Evolutionary conservation across 2,888 invertebrate species (phyloP).

Genomic region (Pyrgus malvae): DNA sequence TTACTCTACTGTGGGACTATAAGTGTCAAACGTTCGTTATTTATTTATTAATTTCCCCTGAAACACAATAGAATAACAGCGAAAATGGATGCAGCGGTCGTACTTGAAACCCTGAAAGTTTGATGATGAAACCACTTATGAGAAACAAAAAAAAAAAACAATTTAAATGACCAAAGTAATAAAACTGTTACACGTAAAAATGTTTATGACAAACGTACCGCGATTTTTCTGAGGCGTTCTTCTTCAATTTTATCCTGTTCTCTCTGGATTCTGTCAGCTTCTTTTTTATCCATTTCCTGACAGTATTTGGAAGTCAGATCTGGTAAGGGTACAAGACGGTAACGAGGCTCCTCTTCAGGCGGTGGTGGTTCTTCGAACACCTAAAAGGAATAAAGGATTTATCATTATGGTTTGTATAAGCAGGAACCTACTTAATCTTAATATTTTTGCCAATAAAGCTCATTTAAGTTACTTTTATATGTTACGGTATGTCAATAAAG

Average conservation of each 20-base stretch:
- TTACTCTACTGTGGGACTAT: too few relatives aligned
- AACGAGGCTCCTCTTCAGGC: slow-evolving; percentile 59
- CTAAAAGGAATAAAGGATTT: neutral
- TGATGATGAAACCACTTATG: too few relatives aligned
- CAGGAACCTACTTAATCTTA: too few relatives aligned
- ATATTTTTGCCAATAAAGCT: too few relatives aligned
- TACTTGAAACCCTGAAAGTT: too few relatives aligned
- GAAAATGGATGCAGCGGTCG: too few relatives aligned
- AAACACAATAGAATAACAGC: too few relatives aligned
- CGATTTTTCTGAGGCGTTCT: slow-evolving; percentile 52
- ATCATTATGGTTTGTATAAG: too few relatives aligned
- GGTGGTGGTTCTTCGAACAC: slow-evolving; percentile 44
- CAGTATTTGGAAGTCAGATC: slow-evolving; percentile 68
- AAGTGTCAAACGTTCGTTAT: too few relatives aligned
- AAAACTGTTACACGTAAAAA: neutral
- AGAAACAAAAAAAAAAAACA: neutral
- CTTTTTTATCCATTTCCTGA: slow-evolving; percentile 53
- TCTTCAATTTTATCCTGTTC: slow-evolving; percentile 54
- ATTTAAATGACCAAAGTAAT: neutral
- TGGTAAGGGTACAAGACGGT: slow-evolving; percentile 67
- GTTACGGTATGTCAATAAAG: too few relatives aligned
- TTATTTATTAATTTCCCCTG: too few relatives aligned
- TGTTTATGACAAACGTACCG: slow-evolving; percentile 42
- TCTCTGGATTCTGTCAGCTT: slow-evolving; percentile 44
- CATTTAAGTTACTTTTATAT: neutral